phyloP scores from a whole-genome alignment of 2,888 invertebrate species.

The Poecilobothrus nobilitatus region DNA sequence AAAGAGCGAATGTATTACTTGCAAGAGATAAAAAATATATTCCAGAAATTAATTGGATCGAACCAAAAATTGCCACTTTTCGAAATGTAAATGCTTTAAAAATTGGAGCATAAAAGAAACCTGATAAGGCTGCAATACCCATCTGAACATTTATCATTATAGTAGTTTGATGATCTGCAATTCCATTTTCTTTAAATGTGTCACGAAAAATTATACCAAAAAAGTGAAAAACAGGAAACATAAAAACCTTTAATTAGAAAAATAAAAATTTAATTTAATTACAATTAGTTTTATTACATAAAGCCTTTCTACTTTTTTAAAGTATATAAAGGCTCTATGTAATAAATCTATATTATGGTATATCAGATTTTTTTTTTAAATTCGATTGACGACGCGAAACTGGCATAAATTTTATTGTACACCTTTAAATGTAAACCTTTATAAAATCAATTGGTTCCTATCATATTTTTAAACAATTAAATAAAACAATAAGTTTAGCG shows the following conservation, averaged over 20 bases:
- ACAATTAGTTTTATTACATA: no score
- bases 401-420: no score
- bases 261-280: constrained; percentile 8
- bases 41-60: constrained; percentile 51
- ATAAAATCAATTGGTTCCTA: no score
- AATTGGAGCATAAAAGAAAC: constrained; percentile 60
- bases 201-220: constrained; percentile 63
- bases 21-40: constrained; percentile 53
- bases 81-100: constrained; percentile 60
- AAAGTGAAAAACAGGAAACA: constrained; percentile 54
- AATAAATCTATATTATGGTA: no score
- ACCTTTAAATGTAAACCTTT: no score
- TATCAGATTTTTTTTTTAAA: no score
- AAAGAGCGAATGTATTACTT: constrained; percentile 53
- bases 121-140: constrained; percentile 54
- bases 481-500: no score
- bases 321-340: no score
- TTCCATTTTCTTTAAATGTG: constrained; percentile 51
- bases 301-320: no score
- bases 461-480: no score
- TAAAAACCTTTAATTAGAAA: constrained; percentile 32
- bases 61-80: constrained; percentile 58
- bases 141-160: constrained; percentile 64
- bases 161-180: constrained; percentile 58
- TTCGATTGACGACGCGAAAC: no score